phyloP scores from a whole-genome alignment of 2,113 vertebrate genomes.

The Corythaeola cristata region DNA sequence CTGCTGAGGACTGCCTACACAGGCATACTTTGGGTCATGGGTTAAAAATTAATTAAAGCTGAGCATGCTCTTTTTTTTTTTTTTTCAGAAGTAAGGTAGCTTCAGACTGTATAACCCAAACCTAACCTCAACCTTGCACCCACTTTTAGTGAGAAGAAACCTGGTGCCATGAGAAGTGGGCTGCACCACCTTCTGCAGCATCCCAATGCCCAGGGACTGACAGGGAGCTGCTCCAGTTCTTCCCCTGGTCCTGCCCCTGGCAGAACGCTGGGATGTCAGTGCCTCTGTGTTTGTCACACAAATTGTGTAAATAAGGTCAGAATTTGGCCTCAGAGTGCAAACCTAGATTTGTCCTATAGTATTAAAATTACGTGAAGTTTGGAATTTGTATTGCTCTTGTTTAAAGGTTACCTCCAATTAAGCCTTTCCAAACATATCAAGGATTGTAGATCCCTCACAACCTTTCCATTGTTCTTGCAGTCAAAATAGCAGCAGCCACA shows the following conservation, averaged over 20 bases:
- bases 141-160: not conserved
- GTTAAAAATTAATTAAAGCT: not conserved
- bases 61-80: not conserved
- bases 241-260: accelerated
- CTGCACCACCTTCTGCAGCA: not conserved
- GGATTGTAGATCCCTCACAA: not conserved
- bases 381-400: not conserved
- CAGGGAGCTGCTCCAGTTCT: not conserved
- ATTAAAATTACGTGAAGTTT: not conserved
- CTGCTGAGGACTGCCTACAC: not conserved
- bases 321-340: not conserved
- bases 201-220: accelerated
- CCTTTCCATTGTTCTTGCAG: not conserved
- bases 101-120: not conserved
- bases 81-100: not conserved
- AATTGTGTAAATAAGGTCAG: accelerated
- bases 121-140: not conserved
- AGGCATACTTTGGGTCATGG: not conserved
- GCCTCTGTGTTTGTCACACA: not conserved
- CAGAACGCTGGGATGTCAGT: not conserved
- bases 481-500: not conserved
- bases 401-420: conserved; percentile 12
- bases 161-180: not conserved
- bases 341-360: not conserved
- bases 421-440: not conserved